A percentile compares a stretch with the other conserved stretches of the same genome.
These are phyloP conservation scores for Selene dorsalis DNA, from an alignment of 2,797 vertebrate species.

Conservation along the genomic window DNA sequence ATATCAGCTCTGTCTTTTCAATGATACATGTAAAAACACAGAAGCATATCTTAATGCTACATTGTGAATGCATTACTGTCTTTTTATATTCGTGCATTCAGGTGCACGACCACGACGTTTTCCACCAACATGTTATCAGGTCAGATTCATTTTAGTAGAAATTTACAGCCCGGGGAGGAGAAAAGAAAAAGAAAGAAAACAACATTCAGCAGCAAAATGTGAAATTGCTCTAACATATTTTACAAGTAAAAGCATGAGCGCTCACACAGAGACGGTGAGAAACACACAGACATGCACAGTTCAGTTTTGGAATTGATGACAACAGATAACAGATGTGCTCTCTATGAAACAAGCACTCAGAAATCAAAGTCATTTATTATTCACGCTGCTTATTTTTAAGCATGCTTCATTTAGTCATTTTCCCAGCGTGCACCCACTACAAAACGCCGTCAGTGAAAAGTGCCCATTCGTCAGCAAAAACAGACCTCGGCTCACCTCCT, in stretches of 20 bases:
- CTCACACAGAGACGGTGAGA: no score
- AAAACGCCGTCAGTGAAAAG: not conserved
- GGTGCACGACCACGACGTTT: not conserved
- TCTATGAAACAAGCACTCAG: not conserved
- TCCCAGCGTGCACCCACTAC: not conserved
- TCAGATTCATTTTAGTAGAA: not conserved
- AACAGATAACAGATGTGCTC: constrained; percentile 5
- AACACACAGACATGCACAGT: not conserved
- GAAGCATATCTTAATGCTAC: no score
- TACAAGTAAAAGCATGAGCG: not conserved
- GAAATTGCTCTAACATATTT: not conserved
- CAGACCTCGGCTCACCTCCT: not conserved
- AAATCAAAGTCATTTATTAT: constrained; percentile 1
- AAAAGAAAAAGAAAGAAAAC: not conserved
- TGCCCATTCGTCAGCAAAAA: not conserved
- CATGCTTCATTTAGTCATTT: constrained; percentile 2
- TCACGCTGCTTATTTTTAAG: constrained; percentile 14
- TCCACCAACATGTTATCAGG: not conserved
- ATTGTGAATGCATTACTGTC: no score
- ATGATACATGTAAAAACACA: not conserved
- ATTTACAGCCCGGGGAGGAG: not conserved
- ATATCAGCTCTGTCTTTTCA: not conserved
- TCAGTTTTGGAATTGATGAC: not conserved
- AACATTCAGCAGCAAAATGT: not conserved
- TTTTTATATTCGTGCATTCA: no score